These are phyloP conservation scores for Zhengitettix transpicula DNA, from an alignment of 2,888 invertebrate species.

Conservation along the genomic window DNA sequence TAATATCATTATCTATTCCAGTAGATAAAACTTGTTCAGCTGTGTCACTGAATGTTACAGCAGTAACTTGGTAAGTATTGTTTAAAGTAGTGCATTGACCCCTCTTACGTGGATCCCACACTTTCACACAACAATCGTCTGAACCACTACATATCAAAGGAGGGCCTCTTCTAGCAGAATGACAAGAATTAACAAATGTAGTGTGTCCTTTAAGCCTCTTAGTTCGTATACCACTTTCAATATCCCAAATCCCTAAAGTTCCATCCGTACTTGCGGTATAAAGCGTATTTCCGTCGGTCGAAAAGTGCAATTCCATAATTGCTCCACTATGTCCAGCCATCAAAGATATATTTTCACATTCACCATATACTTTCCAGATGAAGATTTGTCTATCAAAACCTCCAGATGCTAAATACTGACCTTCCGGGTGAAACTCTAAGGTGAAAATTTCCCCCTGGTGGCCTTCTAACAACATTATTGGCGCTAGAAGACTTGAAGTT, in stretches of 20 bases:
- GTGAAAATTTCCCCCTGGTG: slow-evolving; percentile 94
- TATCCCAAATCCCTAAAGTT: slow-evolving; percentile 92
- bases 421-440: slow-evolving; percentile 90
- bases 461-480: slow-evolving; percentile 90
- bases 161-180: slow-evolving; percentile 65
- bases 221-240: slow-evolving; percentile 69
- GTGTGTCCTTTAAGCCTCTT: slow-evolving; percentile 66
- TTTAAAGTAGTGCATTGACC: slow-evolving; percentile 53
- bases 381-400: slow-evolving; percentile 93
- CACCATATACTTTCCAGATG: slow-evolving; percentile 93
- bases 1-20: slow-evolving; percentile 93
- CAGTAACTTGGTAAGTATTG: slow-evolving; percentile 59
- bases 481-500: slow-evolving; percentile 76
- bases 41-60: slow-evolving; percentile 88
- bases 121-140: slow-evolving; percentile 83
- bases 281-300: slow-evolving; percentile 65
- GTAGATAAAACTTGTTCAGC: slow-evolving; percentile 88
- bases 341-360: slow-evolving; percentile 91
- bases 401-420: slow-evolving; percentile 80
- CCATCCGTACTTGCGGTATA: slow-evolving; percentile 90
- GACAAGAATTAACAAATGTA: slow-evolving; percentile 40
- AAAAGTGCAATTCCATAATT: slow-evolving; percentile 81
- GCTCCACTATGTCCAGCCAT: slow-evolving; percentile 92
- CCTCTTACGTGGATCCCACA: slow-evolving; percentile 86
- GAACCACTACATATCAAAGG: slow-evolving; percentile 83